phyloP scores from a whole-genome alignment of 2,888 invertebrate species.

The Mesodorylaimus sp. region DNA sequence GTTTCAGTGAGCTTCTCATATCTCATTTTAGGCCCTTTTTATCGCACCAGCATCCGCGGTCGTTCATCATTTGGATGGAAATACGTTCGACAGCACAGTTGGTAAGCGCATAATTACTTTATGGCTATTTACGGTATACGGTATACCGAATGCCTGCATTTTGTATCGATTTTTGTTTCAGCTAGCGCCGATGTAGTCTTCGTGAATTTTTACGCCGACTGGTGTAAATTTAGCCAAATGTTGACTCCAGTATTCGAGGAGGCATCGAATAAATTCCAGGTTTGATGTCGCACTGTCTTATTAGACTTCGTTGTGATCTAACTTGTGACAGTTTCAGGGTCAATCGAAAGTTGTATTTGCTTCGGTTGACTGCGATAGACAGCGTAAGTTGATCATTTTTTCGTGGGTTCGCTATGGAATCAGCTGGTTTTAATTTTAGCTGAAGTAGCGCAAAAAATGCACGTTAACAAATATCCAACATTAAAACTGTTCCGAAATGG shows the following conservation, averaged over 20 bases:
- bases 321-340: constrained; percentile 27
- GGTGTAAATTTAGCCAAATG: constrained; percentile 96
- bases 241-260: constrained; percentile 90
- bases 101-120: too few species aligned
- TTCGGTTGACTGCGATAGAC: constrained; percentile 88
- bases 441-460: constrained; percentile 65
- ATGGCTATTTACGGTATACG: too few species aligned
- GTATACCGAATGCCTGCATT: too few species aligned
- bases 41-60: too few species aligned
- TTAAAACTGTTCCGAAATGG: constrained; percentile 57
- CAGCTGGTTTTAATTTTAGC: constrained; percentile 33
- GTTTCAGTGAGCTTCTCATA: too few species aligned
- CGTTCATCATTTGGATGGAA: too few species aligned
- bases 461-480: constrained; percentile 94
- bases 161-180: too few species aligned
- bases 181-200: constrained; percentile 71
- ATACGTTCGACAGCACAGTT: too few species aligned
- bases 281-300: constrained; percentile 1
- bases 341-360: constrained; percentile 64
- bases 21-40: too few species aligned
- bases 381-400: constrained; percentile 41
- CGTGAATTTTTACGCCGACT: constrained; percentile 97
- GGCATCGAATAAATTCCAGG: constrained; percentile 60
- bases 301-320: neutral
- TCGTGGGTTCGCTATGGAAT: neutral